Evolutionary conservation across 2,113 vertebrate species (phyloP).

Genomic region (Cinclus mexicanus): DNA sequence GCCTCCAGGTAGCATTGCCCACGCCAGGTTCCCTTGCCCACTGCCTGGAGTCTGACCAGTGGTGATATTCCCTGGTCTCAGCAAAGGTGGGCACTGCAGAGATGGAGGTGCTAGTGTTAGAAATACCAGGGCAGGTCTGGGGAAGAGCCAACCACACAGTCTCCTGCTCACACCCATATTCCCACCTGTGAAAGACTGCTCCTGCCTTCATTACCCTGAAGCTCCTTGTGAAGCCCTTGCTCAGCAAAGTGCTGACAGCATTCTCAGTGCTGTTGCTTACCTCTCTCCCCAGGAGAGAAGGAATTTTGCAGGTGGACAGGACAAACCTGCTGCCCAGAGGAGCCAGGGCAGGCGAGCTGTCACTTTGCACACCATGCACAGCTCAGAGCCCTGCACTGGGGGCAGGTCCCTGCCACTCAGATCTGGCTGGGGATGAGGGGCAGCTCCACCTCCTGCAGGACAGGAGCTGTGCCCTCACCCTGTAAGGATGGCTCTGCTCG

Average conservation of each 20-base stretch:
- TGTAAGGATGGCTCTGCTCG: background rate
- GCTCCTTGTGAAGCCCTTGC: background rate
- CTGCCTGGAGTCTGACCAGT: background rate
- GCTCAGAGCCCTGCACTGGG: accelerated
- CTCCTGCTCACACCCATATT: background rate
- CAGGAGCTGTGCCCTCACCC: background rate
- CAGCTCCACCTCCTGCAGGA: background rate
- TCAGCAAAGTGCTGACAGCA: background rate
- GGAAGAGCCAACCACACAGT: accelerated
- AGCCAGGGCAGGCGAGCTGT: background rate
- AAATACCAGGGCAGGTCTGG: background rate
- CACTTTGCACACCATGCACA: background rate
- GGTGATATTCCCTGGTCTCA: background rate
- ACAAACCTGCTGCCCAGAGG: background rate
- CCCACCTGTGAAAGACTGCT: background rate
- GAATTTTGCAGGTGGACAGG: background rate
- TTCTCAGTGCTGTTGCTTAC: background rate
- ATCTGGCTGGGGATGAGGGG: background rate
- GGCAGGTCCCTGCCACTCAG: background rate
- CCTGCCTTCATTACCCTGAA: background rate
- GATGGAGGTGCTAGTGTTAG: background rate
- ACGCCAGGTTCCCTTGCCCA: background rate
- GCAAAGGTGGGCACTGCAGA: background rate
- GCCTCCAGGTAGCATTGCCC: background rate
- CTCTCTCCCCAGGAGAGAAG: background rate